Conservation (phyloP, 2,888 invertebrate species). For the Campaea margaritaria region DNA sequence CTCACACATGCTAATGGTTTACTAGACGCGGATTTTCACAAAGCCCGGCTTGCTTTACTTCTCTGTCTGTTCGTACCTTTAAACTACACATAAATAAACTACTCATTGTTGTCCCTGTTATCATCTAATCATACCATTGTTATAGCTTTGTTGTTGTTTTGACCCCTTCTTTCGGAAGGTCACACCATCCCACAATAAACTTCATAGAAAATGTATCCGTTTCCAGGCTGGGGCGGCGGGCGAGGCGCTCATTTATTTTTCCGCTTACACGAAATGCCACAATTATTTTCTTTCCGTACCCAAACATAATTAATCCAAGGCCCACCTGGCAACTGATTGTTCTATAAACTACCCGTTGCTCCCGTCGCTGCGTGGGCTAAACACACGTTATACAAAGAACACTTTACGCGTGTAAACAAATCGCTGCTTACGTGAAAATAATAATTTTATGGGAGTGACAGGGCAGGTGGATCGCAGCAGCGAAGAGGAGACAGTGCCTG, state of each 20-base stretch:
- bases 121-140: too few species aligned
- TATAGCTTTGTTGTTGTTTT: too few species aligned
- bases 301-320: constrained; percentile 20
- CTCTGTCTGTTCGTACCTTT: too few species aligned
- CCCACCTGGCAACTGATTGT: not conserved
- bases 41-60: too few species aligned
- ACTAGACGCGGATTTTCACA: too few species aligned
- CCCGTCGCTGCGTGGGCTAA: constrained; percentile 16
- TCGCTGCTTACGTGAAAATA: constrained; percentile 30
- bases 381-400: constrained; percentile 21
- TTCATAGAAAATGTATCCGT: too few species aligned
- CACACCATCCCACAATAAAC: too few species aligned
- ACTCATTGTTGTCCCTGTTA: too few species aligned
- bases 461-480: constrained; percentile 21
- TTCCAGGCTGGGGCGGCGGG: too few species aligned
- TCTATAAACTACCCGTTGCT: constrained; percentile 1
- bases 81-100: too few species aligned
- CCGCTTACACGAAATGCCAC: not conserved
- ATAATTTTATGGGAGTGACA: constrained; percentile 34
- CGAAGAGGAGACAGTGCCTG: constrained; percentile 3
- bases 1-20: too few species aligned
- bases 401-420: constrained; percentile 37
- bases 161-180: too few species aligned
- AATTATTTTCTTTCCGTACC: constrained; percentile 12
- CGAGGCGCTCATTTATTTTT: not conserved